These are phyloP conservation scores for Amphiduros pacificus DNA, from an alignment of 2,888 invertebrate species.

Conservation along the genomic window DNA sequence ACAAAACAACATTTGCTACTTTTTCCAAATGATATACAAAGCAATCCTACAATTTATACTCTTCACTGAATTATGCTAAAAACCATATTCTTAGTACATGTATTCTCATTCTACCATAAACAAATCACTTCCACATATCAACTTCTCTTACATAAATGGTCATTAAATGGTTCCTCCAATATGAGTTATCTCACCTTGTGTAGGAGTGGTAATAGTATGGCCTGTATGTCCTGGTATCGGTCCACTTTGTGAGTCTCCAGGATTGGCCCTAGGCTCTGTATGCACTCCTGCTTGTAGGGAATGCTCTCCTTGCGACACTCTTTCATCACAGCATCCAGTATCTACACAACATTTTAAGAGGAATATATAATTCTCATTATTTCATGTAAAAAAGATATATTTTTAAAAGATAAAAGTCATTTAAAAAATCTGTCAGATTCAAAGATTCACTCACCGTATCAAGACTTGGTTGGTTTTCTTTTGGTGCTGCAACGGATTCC, in stretches of 20 bases:
- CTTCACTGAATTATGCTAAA: too few species aligned
- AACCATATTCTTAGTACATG: too few species aligned
- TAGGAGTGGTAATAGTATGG: conserved; percentile 69
- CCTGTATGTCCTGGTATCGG: conserved; percentile 78
- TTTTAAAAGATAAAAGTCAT: background rate
- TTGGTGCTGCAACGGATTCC: background rate
- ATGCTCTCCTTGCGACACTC: conserved; percentile 82
- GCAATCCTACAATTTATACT: too few species aligned
- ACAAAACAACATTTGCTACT: too few species aligned
- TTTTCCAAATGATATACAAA: too few species aligned
- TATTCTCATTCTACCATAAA: too few species aligned
- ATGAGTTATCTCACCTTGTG: conserved; percentile 67
- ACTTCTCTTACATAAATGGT: too few species aligned
- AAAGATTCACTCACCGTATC: background rate
- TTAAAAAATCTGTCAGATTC: background rate
- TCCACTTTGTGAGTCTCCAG: conserved; percentile 73
- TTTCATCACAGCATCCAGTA: conserved; percentile 68
- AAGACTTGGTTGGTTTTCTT: background rate
- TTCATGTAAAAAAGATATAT: background rate
- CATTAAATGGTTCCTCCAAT: too few species aligned
- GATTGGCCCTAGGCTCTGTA: conserved; percentile 74
- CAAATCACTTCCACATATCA: too few species aligned
- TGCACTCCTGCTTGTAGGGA: conserved; percentile 74
- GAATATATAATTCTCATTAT: background rate
- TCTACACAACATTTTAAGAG: background rate